Base-by-base conservation (phyloP, 2,113 vertebrate species). In the Amazona vittata region DNA sequence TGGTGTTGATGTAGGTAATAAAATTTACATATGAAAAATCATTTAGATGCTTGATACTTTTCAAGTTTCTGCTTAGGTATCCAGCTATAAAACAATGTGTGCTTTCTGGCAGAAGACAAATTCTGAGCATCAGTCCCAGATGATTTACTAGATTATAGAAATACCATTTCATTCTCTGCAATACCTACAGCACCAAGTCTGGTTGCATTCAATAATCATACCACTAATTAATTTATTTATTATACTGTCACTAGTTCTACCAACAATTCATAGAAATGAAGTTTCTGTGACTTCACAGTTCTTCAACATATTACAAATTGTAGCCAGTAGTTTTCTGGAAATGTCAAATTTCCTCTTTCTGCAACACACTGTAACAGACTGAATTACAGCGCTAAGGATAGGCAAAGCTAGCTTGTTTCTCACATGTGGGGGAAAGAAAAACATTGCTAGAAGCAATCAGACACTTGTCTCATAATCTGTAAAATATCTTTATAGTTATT, bases 161-260 rank as follows among this genome's bases (percentile, higher is more conserved):
- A 89, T 74, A 64, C 63, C 65, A 86, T 39, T 91, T 95, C 39
- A 74, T 52, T 63, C 83, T 96, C 76, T 86, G 71, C 12, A 12
- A 62, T 50, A 89, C 22, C 33, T 92, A 3, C 89, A 97, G 91
- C 83, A 89, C 39, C 5, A 10, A 78, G 41, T 63, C 55, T 91
- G 37, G 21, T 24, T 50, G 47, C 53, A 87, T 85, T 89, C 86
- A 95, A 29, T 37, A 96, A 64, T 90, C 73, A 79, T 65, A 12
- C 26, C 7, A 93, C 77, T 92, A 83, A 94, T 92, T 95, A 1
- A 11, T 44, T 89, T 46, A 64, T 87, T 90, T 80, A 39, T 90
- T 84, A 33, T 80, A n/a, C 12, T 83, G 62, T 94, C 86, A 93
- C 96, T 92, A 94, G 52, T 93, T 97, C 50, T 70, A 94, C 62